Evolutionary conservation across 1,140 invertebrate genomes (phyloP).

Genomic region (Anastrepha obliqua): DNA sequence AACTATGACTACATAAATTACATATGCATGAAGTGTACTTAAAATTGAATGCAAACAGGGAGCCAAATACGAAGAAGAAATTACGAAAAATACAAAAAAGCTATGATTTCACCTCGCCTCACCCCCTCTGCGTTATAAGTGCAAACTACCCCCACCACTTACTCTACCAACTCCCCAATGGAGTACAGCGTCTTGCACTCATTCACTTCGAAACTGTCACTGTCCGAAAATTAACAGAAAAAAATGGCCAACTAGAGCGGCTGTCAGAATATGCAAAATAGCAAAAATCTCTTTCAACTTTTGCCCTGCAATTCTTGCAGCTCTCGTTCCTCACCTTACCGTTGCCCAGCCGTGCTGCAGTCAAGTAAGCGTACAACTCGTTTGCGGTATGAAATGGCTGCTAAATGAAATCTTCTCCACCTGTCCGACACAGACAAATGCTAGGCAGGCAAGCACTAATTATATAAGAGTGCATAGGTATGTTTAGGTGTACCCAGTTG

Average conservation of each 20-base stretch:
- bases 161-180: constrained; percentile 59
- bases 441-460: neutral
- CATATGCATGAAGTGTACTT: constrained; percentile 31
- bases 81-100: constrained; percentile 3
- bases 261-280: constrained; percentile 56
- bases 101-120: neutral
- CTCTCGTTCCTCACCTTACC: neutral
- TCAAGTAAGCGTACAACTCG: constrained; percentile 18
- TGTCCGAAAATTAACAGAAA: constrained; percentile 72
- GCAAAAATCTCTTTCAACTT: neutral
- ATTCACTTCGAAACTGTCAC: constrained; percentile 71
- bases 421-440: constrained; percentile 30
- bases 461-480: neutral
- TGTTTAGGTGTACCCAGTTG: neutral
- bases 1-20: neutral
- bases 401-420: constrained; percentile 51
- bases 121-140: neutral
- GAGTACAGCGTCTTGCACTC: constrained; percentile 15
- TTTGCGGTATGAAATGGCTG: constrained; percentile 47
- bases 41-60: neutral
- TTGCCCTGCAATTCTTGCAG: constrained; percentile 5
- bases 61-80: neutral
- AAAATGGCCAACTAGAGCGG: constrained; percentile 57
- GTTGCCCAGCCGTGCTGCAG: neutral
- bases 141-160: constrained; percentile 61